Evolutionary conservation across 2,113 vertebrate species (phyloP), one percentile per base, ranked within the genome.

Genomic region (Serinus canaria): DNA sequence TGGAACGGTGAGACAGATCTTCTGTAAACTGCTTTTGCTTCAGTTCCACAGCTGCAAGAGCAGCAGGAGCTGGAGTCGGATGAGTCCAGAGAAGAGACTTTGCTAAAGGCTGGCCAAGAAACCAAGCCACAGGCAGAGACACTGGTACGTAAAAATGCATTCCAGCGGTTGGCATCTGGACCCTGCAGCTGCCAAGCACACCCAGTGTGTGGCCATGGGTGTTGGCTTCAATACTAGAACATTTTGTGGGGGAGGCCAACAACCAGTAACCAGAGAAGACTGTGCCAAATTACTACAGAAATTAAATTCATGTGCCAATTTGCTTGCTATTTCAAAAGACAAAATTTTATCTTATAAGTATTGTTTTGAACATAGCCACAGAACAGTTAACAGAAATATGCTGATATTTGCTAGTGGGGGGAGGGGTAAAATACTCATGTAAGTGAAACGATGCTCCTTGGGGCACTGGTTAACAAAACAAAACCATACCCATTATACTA

Each of bases 101-200:
- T 81, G 83, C 95, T 95, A 20, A 58, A 90, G 89, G 94, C 92
- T 85, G 50, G 72, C 90, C 92, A 94, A 82, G 64, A 97, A 97
- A 72, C 78, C 85, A 92, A 96, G 94, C 96, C 96, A 95, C 95
- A 97, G 87, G 82, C 94, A 94, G 94, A 95, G 97, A 94, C 78
- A 79, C 63, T 83, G 93, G 93, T 96, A 96, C 75, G 84, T 91
- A 86, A 97, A 97, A 97, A 97, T 95, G 78, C 97, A 98, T 98
- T 98, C 98, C 98, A 97, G 97, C 66, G 97, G 97, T 95, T 98
- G 98, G 97, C 97, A 97, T 98, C 97, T 97, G 96, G 95, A 89
- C 47, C 73, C 59, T 41, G 88, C 91, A 95, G 94, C 97, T 96
- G 97, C 97, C 97, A 95, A 97, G 92, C 90, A 67, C 92, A 97